Base-by-base conservation (phyloP, 2,113 vertebrate species). In the Bujurquina vittata region DNA sequence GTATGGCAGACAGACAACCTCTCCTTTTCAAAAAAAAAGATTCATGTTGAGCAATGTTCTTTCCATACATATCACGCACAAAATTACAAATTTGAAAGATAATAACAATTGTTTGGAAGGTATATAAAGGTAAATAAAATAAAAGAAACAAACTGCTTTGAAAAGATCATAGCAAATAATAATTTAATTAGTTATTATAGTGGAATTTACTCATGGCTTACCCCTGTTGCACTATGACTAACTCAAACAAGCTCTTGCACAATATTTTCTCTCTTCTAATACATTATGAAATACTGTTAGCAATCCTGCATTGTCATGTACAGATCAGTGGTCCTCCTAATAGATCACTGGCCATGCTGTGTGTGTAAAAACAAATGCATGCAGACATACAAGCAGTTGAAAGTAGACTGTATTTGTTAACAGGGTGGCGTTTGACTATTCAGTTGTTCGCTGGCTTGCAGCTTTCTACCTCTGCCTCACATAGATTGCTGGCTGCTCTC, bases 381-480 rank as follows among this genome's bases (percentile, higher is more conserved):
- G 74, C 85, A 89, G 94, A 92, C 93, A 84, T 88, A 83, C 90
- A 91, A 87, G 93, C 74, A 83, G 85, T 91, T 72, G 77, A 80
- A 80, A 84, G 90, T 69, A 84, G 80, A 22, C 55, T 61, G 81
- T 92, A 91, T 95, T 96, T 95, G 93, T 95, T 94, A 96, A 96
- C 94, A 96, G 84, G 90, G 93, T 90, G 94, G 80, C n/a, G 11
- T 90, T 86, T 92, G 88, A 91, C 88, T 93, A 88, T 87, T 83
- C 85, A 74, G 86, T 83, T 87, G 88, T 89, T 91, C n/a, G 7
- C 91, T 89, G 91, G 77, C 86, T 92, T 72, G 60, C 43, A 89
- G 91, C 90, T 88, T 93, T 94, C 94, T 91, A 91, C 89, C 94
- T 96, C 95, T 95, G 96, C 94, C 92, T 96, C 94, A 92, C 95